phyloP scores from a whole-genome alignment of 2,797 vertebrate species.

The Acanthurus lineatus region DNA sequence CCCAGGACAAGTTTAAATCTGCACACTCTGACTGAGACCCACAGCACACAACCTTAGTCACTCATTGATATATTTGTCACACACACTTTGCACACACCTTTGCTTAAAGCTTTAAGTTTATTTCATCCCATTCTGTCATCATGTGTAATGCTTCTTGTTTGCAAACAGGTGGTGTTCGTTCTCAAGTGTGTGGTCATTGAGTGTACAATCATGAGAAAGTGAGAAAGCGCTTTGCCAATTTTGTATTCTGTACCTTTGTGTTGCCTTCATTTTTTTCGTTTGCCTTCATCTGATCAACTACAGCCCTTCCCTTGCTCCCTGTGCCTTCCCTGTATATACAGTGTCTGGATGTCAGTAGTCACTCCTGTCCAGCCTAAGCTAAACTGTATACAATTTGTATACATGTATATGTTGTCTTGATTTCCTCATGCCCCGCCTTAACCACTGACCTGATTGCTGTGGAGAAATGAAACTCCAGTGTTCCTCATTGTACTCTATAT shows the following conservation, averaged over 20 bases:
- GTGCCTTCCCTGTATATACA: constrained; percentile 68
- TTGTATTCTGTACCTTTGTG: constrained; percentile 32
- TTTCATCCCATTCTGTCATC: constrained; percentile 36
- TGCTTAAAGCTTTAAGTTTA: constrained; percentile 35
- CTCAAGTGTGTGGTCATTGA: constrained; percentile 26
- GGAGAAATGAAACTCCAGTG: constrained; percentile 47
- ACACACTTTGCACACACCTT: constrained; percentile 16
- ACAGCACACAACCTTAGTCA: constrained; percentile 59
- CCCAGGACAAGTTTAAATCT: constrained; percentile 85
- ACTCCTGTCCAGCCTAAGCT: constrained; percentile 38
- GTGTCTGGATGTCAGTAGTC: constrained; percentile 24
- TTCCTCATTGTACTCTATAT: constrained; percentile 40
- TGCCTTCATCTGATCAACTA: constrained; percentile 45
- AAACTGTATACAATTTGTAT: constrained; percentile 11
- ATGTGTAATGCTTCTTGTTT: constrained; percentile 19
- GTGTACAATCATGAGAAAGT: neutral
- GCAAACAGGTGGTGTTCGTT: constrained; percentile 19
- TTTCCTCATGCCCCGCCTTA: constrained; percentile 66
- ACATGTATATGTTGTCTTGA: constrained; percentile 20
- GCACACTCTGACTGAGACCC: constrained; percentile 60
- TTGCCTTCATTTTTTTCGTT: constrained; percentile 34
- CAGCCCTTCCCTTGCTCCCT: constrained; percentile 26
- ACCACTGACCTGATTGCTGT: constrained; percentile 70
- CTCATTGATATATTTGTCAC: neutral
- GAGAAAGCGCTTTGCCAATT: constrained; percentile 37